Conservation (phyloP, 2,888 invertebrate genomes). For the Pandemis corylana region DNA sequence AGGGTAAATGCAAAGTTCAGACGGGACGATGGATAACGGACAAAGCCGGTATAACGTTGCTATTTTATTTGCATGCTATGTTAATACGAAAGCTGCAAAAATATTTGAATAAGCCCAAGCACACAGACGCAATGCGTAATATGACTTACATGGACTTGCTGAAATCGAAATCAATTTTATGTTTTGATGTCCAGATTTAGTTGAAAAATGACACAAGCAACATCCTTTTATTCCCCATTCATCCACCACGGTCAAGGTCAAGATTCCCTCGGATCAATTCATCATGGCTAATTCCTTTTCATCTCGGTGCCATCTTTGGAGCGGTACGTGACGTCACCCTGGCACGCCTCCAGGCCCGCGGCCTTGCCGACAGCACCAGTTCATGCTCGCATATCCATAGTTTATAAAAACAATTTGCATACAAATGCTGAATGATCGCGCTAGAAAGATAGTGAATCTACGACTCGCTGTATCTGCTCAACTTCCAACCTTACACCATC, state of each 20-base stretch:
- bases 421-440: slow-evolving; percentile 62
- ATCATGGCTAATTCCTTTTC: slow-evolving; percentile 52
- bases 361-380: slow-evolving; percentile 68
- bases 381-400: slow-evolving; percentile 63
- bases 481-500: slow-evolving; percentile 8
- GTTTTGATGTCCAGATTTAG: slow-evolving; percentile 4
- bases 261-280: slow-evolving; percentile 55
- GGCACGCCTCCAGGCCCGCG: slow-evolving; percentile 70
- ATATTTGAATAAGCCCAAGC: too few relatives aligned
- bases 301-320: slow-evolving; percentile 56
- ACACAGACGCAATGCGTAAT: too few relatives aligned
- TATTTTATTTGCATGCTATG: too few relatives aligned
- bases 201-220: slow-evolving; percentile 31
- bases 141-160: too few relatives aligned
- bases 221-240: slow-evolving; percentile 40
- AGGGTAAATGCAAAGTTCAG: not conserved
- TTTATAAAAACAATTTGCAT: slow-evolving; percentile 74
- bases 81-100: too few relatives aligned
- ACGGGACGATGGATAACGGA: not conserved
- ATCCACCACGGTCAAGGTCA: slow-evolving; percentile 54
- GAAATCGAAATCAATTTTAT: not conserved
- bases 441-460: slow-evolving; percentile 47
- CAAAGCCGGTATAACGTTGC: not conserved
- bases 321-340: slow-evolving; percentile 57
- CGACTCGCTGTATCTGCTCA: slow-evolving; percentile 4